phyloP scores from a whole-genome alignment of 2,113 vertebrate species.

The Anhinga rufa region DNA sequence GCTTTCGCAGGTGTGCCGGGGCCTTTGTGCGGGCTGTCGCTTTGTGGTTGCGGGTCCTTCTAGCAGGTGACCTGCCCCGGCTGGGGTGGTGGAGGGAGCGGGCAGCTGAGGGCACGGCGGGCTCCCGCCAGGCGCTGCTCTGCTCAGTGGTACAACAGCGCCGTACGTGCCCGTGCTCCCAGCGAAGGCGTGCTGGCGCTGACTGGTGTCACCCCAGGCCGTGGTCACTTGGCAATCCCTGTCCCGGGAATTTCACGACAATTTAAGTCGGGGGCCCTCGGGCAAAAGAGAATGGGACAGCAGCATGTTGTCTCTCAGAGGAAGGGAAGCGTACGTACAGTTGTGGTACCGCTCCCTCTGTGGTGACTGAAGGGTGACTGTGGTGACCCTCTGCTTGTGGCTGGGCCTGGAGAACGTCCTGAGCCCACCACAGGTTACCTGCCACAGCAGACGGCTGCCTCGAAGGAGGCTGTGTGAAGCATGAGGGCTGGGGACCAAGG shows the following conservation, averaged over 20 bases:
- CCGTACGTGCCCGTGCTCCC: fast-evolving
- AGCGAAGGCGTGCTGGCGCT: fast-evolving
- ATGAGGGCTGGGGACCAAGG: neutral
- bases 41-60: neutral
- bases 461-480: neutral
- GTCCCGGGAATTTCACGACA: neutral
- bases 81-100: neutral
- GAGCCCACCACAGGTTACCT: neutral
- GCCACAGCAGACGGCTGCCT: neutral
- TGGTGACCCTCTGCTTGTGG: neutral
- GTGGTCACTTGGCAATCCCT: neutral
- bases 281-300: neutral
- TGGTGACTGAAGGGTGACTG: neutral
- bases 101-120: neutral
- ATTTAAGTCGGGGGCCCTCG: neutral
- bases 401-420: neutral
- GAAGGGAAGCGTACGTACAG: neutral
- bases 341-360: neutral
- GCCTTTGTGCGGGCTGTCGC: neutral
- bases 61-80: neutral
- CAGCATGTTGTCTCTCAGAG: neutral
- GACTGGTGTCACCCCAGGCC: neutral
- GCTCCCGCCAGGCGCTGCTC: fast-evolving
- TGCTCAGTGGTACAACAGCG: neutral
- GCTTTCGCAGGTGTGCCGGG: neutral